These are phyloP conservation scores for Drosophila recens DNA, from an alignment of 2,888 invertebrate species.

Conservation along the genomic window DNA sequence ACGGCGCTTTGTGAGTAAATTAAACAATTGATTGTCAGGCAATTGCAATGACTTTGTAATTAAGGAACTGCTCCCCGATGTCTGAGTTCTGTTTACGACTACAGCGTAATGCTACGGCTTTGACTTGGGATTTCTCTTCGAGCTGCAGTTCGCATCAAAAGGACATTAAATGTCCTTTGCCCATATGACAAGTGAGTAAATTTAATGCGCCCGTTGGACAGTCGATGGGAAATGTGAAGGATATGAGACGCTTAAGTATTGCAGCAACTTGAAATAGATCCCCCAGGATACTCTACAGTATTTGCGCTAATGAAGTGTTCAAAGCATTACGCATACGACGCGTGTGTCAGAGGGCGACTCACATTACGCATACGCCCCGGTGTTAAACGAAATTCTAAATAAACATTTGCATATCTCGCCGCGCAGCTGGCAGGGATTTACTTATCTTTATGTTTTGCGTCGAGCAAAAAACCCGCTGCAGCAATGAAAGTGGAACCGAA, in stretches of 20 bases:
- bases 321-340: constrained; percentile 44
- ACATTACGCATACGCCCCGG: constrained; percentile 50
- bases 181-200: constrained; percentile 36
- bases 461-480: constrained; percentile 16
- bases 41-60: constrained; percentile 29
- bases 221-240: constrained; percentile 9
- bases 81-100: constrained; percentile 2
- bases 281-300: not conserved
- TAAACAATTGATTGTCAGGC: constrained; percentile 65
- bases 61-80: constrained; percentile 10
- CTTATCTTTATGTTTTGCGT: constrained; percentile 31
- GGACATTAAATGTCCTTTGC: constrained; percentile 19
- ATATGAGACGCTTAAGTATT: constrained; percentile 11
- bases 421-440: constrained; percentile 48
- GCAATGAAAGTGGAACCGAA: constrained; percentile 22
- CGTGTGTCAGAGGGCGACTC: constrained; percentile 27
- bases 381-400: constrained; percentile 62
- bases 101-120: not conserved
- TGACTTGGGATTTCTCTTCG: not conserved
- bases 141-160: not conserved
- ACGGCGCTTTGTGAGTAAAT: constrained; percentile 50
- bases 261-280: constrained; percentile 7
- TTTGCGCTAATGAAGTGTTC: constrained; percentile 63
- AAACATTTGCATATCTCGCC: constrained; percentile 74
- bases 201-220: constrained; percentile 14